A percentile compares a stretch with the other conserved stretches of the same genome.
Conservation (phyloP, 2,888 invertebrate species). For the Cheilosia soror region DNA sequence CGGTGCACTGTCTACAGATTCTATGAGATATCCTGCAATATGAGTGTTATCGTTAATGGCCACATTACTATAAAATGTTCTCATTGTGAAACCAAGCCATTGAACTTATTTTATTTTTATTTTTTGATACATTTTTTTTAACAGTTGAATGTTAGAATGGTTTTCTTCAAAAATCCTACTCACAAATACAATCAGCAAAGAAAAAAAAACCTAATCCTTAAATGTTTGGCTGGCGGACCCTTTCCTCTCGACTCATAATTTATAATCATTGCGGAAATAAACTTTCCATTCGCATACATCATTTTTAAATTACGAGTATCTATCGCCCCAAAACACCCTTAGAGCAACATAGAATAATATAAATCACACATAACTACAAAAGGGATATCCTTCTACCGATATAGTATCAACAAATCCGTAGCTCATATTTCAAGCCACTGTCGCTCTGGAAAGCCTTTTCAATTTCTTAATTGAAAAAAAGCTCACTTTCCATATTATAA, state of each 20-base stretch:
- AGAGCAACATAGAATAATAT: background rate
- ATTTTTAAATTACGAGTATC: constrained; percentile 10
- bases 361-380: constrained; percentile 2
- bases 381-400: constrained; percentile 22
- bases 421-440: constrained; percentile 49
- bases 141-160: no score
- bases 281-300: constrained; percentile 9
- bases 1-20: no score
- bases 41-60: no score
- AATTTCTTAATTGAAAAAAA: constrained; percentile 65
- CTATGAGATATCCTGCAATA: no score
- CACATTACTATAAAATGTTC: no score
- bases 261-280: constrained; percentile 25
- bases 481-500: constrained; percentile 26
- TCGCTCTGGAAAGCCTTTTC: constrained; percentile 18
- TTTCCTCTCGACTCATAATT: constrained; percentile 1
- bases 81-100: no score
- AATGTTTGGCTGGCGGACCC: background rate
- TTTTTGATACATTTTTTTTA: no score
- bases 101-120: no score
- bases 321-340: background rate
- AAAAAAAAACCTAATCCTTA: no score
- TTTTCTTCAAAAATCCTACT: no score
- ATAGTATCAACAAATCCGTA: constrained; percentile 51
- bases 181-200: no score